Conservation (phyloP, 2,888 invertebrate genomes). For the Ethmia dodecea region DNA sequence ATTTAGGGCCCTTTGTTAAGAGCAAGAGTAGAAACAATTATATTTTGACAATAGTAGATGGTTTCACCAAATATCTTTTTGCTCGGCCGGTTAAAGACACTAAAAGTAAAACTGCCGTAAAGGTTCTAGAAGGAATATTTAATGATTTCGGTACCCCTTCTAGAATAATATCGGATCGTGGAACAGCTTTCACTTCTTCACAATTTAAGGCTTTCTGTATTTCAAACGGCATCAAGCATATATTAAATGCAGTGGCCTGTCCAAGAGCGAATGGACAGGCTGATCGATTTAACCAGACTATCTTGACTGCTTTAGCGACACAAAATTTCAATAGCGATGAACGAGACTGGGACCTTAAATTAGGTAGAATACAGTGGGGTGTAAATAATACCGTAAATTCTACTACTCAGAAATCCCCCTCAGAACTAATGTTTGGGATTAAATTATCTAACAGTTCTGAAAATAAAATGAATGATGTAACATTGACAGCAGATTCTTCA, state of each 20-base stretch:
- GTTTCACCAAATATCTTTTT: constrained; percentile 38
- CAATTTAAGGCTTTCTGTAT: constrained; percentile 30
- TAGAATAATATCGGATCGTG: constrained; percentile 37
- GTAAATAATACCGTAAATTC: constrained; percentile 19
- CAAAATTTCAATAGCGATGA: constrained; percentile 7
- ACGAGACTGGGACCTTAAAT: constrained; percentile 15
- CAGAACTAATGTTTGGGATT: constrained; percentile 14
- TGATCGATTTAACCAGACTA: constrained; percentile 10
- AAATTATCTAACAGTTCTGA: constrained; percentile 7
- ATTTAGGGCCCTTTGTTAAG: constrained; percentile 45
- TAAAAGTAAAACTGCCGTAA: constrained; percentile 26
- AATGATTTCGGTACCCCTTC: constrained; percentile 15
- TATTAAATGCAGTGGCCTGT: constrained; percentile 23
- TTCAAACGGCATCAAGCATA: constrained; percentile 23
- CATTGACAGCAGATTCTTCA: neutral
- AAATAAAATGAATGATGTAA: constrained; percentile 12
- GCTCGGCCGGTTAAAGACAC: constrained; percentile 31
- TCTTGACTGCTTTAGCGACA: constrained; percentile 1
- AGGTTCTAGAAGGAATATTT: constrained; percentile 26
- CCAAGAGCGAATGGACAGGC: constrained; percentile 30
- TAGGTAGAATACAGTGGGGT: constrained; percentile 18
- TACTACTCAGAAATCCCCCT: constrained; percentile 14
- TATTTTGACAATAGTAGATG: constrained; percentile 34
- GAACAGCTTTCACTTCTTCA: constrained; percentile 38
- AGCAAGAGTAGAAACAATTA: constrained; percentile 30